These are phyloP conservation scores for Girardinichthys multiradiatus DNA, from an alignment of 2,113 vertebrate species.

Conservation along the genomic window DNA sequence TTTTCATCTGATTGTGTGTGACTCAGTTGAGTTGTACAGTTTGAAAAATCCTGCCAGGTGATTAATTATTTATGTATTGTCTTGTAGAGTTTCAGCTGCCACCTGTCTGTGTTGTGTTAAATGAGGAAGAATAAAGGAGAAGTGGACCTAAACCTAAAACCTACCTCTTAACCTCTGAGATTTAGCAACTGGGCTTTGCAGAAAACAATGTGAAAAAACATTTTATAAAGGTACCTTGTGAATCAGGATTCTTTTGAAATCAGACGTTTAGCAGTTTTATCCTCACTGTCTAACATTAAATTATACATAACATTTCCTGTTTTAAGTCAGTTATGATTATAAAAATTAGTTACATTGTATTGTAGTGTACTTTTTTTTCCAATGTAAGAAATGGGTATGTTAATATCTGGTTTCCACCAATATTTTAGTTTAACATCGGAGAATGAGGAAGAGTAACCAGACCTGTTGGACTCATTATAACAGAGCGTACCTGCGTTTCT, in stretches of 20 bases:
- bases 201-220: neutral
- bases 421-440: neutral
- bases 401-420: neutral
- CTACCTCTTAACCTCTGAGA: neutral
- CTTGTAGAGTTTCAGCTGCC: neutral
- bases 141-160: neutral
- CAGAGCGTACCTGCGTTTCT: constrained; percentile 85
- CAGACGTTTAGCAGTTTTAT: neutral
- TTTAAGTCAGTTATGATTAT: neutral
- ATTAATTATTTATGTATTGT: neutral
- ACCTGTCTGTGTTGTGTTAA: neutral
- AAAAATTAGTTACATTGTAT: too few relatives aligned
- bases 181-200: neutral
- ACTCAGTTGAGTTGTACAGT: neutral
- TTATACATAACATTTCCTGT: neutral
- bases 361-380: neutral
- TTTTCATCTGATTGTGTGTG: neutral
- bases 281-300: neutral
- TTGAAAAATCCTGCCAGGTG: neutral
- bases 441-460: neutral
- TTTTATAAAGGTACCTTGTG: neutral
- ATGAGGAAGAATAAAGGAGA: neutral
- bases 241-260: neutral
- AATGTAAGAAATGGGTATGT: too few relatives aligned
- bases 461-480: neutral